phyloP scores from a whole-genome alignment of 2,888 invertebrate species.

The Ceratothoa steindachneri region DNA sequence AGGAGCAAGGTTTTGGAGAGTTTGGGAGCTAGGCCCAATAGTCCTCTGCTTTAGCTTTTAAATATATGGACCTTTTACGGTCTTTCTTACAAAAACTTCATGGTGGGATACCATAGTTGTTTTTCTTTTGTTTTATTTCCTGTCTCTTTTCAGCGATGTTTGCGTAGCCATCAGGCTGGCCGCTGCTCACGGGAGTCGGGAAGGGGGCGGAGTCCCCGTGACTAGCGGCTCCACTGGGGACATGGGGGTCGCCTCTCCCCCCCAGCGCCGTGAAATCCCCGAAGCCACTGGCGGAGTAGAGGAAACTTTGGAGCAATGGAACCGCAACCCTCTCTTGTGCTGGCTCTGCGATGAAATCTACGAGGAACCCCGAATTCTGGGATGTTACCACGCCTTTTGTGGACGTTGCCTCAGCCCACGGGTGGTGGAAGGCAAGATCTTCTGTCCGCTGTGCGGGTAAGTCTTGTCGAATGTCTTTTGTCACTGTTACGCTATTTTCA shows the following conservation, averaged over 20 bases:
- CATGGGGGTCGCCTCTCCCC: constrained; percentile 11
- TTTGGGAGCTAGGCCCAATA: too few species aligned
- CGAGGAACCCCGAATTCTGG: constrained; percentile 64
- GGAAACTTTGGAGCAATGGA: constrained; percentile 44
- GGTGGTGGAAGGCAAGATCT: constrained; percentile 61
- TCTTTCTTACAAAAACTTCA: too few species aligned
- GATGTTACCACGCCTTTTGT: constrained; percentile 69
- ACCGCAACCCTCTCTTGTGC: constrained; percentile 46
- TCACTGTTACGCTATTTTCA: neutral
- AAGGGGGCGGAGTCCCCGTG: constrained; percentile 41
- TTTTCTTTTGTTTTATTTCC: neutral
- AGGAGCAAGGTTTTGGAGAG: too few species aligned
- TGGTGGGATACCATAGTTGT: neutral
- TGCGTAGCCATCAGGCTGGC: constrained; percentile 41
- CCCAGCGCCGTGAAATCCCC: neutral
- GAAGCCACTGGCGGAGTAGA: constrained; percentile 20
- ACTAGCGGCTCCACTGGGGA: constrained; percentile 19
- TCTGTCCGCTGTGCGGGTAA: constrained; percentile 67
- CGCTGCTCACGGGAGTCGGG: constrained; percentile 43
- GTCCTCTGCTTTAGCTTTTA: too few species aligned
- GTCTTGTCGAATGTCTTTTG: too few species aligned
- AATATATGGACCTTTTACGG: too few species aligned
- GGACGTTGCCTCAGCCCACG: constrained; percentile 63
- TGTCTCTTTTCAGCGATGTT: constrained; percentile 27
- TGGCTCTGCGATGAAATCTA: constrained; percentile 46